Evolutionary conservation across 2,888 invertebrate species (phyloP), one percentile per base, ranked within the genome.

Genomic region (Synanthedon tipuliformis): DNA sequence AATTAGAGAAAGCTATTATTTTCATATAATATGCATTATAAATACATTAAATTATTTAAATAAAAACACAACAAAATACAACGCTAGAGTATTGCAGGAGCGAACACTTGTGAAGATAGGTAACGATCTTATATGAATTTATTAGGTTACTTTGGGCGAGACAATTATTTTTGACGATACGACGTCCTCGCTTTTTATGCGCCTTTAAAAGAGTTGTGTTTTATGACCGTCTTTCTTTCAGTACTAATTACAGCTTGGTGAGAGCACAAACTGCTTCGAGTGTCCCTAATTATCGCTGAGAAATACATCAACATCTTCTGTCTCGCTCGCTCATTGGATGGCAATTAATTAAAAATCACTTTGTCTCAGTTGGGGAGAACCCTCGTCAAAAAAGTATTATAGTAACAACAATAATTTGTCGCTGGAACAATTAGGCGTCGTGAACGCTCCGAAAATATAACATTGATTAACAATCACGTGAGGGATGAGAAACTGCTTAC

Each of bases 361-460:
- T 53, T 13, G 50, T 56, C 54, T 23, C 53, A 64, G 66, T 66
- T 65, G 66, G 64, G 61, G 52, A 50, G 64, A 64, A 81, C 82
- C 82, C 81, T 81, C 78, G 77, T 82, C 82, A 81, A 75, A 77
- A 77, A 75, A 75, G 72, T 73, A 72, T 78, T 77, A 76, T 57
- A 54, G 66, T 66, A 71, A 71, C 71, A 75, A 74, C 75, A 76
- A 79, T 77, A 80, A 80, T 81, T 79, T 77, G 79, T 75, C 78
- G 69, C 61, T 60, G 66, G 69, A 73, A 75, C 71, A 73, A 55
- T 56, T 60, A 49, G 49, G 16, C 49, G 23, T 16, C 49, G 49
- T 56, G 61, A 61, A 69, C 70, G 69, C 69, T 71, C 75, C 75
- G 72, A 72, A 64, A 69, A 75, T 73, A 73, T 77, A 75, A 77